These are phyloP conservation scores for Leucophenga montana DNA, from an alignment of 2,888 invertebrate species.

Conservation along the genomic window DNA sequence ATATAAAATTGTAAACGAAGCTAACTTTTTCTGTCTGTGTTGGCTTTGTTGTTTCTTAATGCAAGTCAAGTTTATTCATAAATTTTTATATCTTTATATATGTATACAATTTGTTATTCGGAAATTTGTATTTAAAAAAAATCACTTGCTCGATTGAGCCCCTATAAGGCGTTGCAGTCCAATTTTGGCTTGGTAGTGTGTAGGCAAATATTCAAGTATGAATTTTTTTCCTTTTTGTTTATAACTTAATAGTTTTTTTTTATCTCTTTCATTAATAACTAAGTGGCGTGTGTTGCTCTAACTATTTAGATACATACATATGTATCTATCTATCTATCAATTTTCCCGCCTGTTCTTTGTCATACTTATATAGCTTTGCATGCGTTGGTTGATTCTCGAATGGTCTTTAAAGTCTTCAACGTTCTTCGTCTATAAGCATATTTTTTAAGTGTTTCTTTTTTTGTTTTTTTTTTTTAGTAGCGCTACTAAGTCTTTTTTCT, in stretches of 20 bases:
- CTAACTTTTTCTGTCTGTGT: not conserved
- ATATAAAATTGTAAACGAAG: too few species aligned
- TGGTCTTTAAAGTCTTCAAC: too few species aligned
- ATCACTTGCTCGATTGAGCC: conserved; percentile 7
- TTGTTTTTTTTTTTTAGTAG: not conserved
- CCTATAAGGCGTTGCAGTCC: conserved; percentile 18
- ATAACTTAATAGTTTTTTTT: conserved; percentile 2
- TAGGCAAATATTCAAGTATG: conserved; percentile 22
- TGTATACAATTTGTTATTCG: not conserved
- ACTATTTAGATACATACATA: not conserved
- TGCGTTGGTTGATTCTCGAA: conserved; percentile 27
- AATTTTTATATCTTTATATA: conserved; percentile 48
- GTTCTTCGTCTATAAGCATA: too few species aligned
- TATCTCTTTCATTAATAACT: conserved; percentile 14
- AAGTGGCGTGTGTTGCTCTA: conserved; percentile 38
- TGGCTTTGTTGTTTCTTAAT: conserved; percentile 38
- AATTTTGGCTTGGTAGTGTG: conserved; percentile 12
- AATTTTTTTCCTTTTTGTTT: conserved; percentile 4
- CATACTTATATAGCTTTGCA: conserved; percentile 8
- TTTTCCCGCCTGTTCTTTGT: not conserved
- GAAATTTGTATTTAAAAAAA: conserved; percentile 9
- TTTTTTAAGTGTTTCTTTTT: not conserved
- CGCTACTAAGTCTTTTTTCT: not conserved
- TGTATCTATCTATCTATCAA: not conserved
- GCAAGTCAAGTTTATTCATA: conserved; percentile 60